Evolutionary conservation across 1,140 invertebrate species (phyloP), one percentile per base, ranked within the genome.

Genomic region (Steinernema khuongi): DNA sequence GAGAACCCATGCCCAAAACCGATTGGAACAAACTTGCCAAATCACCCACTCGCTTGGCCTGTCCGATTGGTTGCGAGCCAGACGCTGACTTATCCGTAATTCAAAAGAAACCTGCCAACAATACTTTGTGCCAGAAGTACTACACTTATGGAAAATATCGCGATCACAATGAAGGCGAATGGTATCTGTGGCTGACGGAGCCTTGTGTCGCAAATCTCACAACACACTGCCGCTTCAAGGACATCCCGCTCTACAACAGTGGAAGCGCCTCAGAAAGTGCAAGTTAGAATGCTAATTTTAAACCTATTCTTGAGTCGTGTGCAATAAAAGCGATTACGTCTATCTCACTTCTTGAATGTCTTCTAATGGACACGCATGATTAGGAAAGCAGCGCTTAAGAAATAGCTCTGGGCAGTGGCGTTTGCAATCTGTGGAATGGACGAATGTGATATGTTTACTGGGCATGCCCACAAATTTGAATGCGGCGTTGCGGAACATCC

Each of bases 111-210:
- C 81, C 81, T 26, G 75, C 72, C n/a, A 75, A 81, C 60, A 82
- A 82, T 50, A 77, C 74, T 32, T 68, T 78, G 1, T 82, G 81
- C 33, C 81, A 82, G 50, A 82, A 82, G 67, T 82, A 82, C 67
- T 82, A 81, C 66, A 82, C 81, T 14, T 82, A 82, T 66, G 81
- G 81, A 28, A 82, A 82, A 66, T 83, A 82, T 44, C 72, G 81
- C 33, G 81, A 82, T 43, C 31, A 67, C 18, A 73, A 76, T 19
- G 76, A 81, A 31, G 74, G 76, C 32, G 81, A 81, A 67, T 81
- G 81, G 81, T 82, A 83, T 71, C 68, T 82, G 29, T 82, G 81
- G 81, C 32, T 83, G 44, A 83, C 81, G 18, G 81, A 81, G n/a
- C 81, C 81, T 26, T 82, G 81, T 43, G 31, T 67, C 1, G 75